These are phyloP conservation scores for Nephrotoma guestfalica DNA, from an alignment of 2,888 invertebrate genomes.

Conservation along the genomic window DNA sequence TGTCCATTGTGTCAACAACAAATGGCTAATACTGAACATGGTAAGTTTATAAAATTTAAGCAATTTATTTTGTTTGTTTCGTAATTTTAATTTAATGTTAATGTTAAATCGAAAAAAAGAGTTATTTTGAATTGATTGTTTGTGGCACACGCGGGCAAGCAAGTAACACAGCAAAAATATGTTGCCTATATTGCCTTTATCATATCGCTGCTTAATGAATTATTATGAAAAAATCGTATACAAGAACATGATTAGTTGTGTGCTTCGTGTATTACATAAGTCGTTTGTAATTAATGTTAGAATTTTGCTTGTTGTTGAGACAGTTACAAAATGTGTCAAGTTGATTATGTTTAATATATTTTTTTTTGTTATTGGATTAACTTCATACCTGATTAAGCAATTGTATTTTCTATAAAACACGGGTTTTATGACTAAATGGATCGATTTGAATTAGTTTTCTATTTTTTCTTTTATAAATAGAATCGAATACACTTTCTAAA, in stretches of 20 bases:
- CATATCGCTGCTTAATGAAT: background rate
- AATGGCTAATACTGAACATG: slow-evolving; percentile 8
- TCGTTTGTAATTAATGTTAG: background rate
- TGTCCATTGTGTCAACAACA: slow-evolving; percentile 68
- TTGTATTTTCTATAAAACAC: background rate
- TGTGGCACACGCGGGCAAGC: background rate
- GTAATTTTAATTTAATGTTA: too few species aligned
- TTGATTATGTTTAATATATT: background rate
- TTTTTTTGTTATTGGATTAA: background rate
- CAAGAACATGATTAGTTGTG: background rate
- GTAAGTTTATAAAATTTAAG: background rate
- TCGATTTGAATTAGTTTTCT: background rate
- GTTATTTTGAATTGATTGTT: background rate
- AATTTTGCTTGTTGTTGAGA: background rate
- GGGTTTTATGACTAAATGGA: background rate
- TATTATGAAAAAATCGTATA: background rate
- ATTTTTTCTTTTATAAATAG: background rate
- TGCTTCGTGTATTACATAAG: background rate
- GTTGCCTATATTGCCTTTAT: background rate
- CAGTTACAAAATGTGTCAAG: background rate
- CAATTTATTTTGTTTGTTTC: background rate
- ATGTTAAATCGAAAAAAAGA: background rate
- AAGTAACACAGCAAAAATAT: background rate
- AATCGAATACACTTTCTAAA: background rate
- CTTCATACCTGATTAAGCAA: background rate